A percentile compares a stretch with the other conserved stretches of the same genome.
Conservation (phyloP, 2,888 invertebrate genomes). For the Ischnus inquisitorius region DNA sequence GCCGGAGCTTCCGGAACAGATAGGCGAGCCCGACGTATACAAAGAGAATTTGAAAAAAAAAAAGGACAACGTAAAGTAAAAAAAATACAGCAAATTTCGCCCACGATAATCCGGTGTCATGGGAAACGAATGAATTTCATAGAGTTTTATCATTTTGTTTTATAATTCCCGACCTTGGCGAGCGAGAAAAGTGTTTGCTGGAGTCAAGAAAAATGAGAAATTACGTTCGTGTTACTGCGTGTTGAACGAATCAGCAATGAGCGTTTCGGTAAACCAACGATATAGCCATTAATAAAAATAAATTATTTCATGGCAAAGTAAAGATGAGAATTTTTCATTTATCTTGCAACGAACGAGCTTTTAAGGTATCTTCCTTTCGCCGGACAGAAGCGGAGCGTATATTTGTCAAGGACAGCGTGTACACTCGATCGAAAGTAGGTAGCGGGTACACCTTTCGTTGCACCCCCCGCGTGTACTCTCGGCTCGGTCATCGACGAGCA, state of each 20-base stretch:
- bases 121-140: not conserved
- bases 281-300: too few relatives aligned
- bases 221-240: too few relatives aligned
- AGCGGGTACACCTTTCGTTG: too few relatives aligned
- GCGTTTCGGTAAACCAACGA: too few relatives aligned
- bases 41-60: not conserved
- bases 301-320: too few relatives aligned
- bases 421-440: not conserved
- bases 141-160: not conserved
- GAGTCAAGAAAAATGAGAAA: too few relatives aligned
- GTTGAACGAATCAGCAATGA: too few relatives aligned
- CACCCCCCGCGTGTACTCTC: not conserved
- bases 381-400: not conserved
- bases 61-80: not conserved
- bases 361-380: not conserved
- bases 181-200: not conserved
- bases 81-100: not conserved
- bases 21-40: not conserved
- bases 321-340: too few relatives aligned
- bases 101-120: not conserved
- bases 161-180: not conserved
- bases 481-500: not conserved
- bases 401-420: not conserved
- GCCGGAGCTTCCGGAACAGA: constrained; percentile 2
- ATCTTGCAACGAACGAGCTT: not conserved